Percentiles rank a stretch among this genome's conserved stretches.
Conservation (phyloP, 2,888 invertebrate species). For the Ectemnius lituratus region DNA sequence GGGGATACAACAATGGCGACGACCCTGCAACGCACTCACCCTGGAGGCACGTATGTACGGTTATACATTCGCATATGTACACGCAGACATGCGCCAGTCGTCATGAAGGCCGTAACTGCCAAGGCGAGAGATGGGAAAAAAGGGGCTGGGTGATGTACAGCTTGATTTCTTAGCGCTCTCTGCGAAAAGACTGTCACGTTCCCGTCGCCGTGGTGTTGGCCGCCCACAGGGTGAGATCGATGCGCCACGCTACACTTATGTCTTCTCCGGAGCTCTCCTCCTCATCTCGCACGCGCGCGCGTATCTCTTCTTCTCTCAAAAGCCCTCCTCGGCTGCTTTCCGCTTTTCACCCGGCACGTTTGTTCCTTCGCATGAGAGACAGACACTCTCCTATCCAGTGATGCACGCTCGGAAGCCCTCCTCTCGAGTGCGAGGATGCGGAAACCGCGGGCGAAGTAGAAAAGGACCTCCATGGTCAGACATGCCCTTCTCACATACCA, state of each 20-base stretch:
- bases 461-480: no score
- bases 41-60: conserved; percentile 11
- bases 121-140: conserved; percentile 11
- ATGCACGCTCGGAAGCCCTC: no score
- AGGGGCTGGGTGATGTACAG: conserved; percentile 37
- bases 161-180: conserved; percentile 58
- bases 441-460: no score
- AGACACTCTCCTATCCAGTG: not conserved
- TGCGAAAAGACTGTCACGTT: conserved; percentile 46
- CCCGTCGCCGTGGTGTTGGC: no score
- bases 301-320: not conserved
- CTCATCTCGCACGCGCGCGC: not conserved
- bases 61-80: conserved; percentile 4
- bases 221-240: conserved; percentile 57
- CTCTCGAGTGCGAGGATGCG: no score
- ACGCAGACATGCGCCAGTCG: conserved; percentile 7
- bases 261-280: conserved; percentile 11
- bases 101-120: conserved; percentile 35
- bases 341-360: not conserved
- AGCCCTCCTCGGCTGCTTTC: not conserved
- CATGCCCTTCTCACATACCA: no score
- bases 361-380: conserved; percentile 1
- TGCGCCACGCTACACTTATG: conserved; percentile 39
- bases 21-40: conserved; percentile 32
- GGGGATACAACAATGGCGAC: conserved; percentile 47